phyloP scores from a whole-genome alignment of 2,113 vertebrate species.

The Pluvialis apricaria region DNA sequence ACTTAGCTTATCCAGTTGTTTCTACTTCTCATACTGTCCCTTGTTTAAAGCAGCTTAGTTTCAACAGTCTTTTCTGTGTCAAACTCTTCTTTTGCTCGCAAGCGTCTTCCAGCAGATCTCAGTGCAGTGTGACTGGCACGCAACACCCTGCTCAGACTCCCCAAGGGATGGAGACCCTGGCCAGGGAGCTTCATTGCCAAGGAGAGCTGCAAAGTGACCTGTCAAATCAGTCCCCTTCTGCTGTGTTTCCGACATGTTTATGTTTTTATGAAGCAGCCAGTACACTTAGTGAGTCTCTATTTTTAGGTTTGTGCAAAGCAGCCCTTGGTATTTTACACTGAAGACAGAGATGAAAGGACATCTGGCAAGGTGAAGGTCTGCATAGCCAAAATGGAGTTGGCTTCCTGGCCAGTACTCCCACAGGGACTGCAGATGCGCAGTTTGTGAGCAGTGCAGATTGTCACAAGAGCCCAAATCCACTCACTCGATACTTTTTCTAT shows the following conservation, averaged over 20 bases:
- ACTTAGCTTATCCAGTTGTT: neutral
- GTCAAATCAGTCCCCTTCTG: neutral
- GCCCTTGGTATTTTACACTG: neutral
- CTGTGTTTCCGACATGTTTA: neutral
- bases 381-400: neutral
- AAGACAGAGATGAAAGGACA: neutral
- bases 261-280: neutral
- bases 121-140: rapidly evolving
- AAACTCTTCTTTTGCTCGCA: neutral
- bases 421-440: neutral
- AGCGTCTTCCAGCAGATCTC: neutral
- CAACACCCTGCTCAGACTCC: neutral
- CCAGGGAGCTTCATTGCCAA: neutral
- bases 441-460: neutral
- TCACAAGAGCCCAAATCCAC: neutral
- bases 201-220: neutral
- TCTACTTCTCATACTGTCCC: neutral
- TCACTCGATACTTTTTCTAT: neutral
- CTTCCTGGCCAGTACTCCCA: neutral
- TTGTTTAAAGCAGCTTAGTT: neutral
- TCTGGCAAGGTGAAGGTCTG: neutral
- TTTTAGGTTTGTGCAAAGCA: neutral
- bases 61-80: neutral
- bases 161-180: neutral
- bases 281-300: neutral